A percentile compares a stretch with the other conserved stretches of the same genome.
Evolutionary conservation across 2,888 invertebrate genomes (phyloP).

Genomic region (Spicauda simplicius): DNA sequence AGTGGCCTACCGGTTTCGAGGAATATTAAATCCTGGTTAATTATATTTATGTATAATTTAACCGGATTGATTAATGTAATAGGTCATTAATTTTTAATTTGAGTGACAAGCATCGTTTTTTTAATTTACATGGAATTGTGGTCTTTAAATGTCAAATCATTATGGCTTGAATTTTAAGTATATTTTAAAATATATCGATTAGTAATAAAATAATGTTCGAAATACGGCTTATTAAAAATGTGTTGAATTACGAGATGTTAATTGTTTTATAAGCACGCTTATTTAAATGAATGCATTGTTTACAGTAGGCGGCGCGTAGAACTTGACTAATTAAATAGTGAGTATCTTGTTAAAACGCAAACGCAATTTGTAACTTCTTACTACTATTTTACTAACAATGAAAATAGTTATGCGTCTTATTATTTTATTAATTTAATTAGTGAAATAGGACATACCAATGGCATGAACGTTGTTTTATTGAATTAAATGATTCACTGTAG

Average conservation of each 20-base stretch:
- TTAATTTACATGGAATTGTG: neutral
- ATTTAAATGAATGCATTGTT: slow-evolving; percentile 46
- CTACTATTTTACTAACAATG: neutral
- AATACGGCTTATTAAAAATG: neutral
- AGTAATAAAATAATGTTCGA: neutral
- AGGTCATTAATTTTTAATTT: too few relatives aligned
- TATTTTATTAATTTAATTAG: too few relatives aligned
- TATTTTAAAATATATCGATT: too few relatives aligned
- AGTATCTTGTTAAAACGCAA: slow-evolving; percentile 15
- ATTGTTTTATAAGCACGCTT: neutral
- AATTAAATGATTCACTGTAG: too few relatives aligned
- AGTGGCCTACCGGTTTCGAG: too few relatives aligned
- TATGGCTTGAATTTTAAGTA: too few relatives aligned
- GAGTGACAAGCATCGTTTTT: too few relatives aligned
- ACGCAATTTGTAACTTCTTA: neutral
- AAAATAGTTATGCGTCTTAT: neutral
- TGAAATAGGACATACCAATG: too few relatives aligned
- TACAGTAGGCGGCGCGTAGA: slow-evolving; percentile 45
- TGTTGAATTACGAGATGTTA: neutral
- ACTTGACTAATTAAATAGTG: slow-evolving; percentile 19
- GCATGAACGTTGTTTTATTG: too few relatives aligned
- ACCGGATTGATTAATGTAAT: too few relatives aligned
- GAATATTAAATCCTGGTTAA: too few relatives aligned
- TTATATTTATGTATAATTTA: too few relatives aligned
- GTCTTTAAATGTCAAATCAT: neutral